Conservation (phyloP, 2,888 invertebrate species). For the Metellina segmentata region DNA sequence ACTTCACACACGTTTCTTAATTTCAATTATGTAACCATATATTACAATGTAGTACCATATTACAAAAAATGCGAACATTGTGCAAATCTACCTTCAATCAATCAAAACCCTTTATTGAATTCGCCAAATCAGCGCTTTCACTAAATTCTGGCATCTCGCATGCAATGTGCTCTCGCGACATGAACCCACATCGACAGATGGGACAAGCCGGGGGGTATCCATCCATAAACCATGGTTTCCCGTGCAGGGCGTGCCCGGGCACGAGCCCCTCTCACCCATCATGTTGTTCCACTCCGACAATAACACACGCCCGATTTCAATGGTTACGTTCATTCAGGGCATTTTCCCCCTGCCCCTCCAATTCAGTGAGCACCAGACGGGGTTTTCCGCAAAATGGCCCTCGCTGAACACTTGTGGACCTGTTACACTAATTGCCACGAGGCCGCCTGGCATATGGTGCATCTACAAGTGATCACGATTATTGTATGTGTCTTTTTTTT, state of each 20-base stretch:
- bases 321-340: conserved; percentile 42
- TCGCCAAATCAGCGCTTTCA: conserved; percentile 29
- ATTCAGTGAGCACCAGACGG: conserved; percentile 64
- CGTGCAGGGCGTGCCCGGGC: conserved; percentile 69
- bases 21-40: too few relatives aligned
- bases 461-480: conserved; percentile 22
- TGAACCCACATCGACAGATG: conserved; percentile 73
- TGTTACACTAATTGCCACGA: conserved; percentile 74
- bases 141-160: neutral
- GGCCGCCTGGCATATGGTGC: conserved; percentile 71
- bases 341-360: conserved; percentile 35
- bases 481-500: conserved; percentile 15
- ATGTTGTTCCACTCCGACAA: conserved; percentile 68
- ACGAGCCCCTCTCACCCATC: conserved; percentile 69
- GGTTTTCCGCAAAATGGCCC: conserved; percentile 71
- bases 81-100: too few relatives aligned
- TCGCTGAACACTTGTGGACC: conserved; percentile 64
- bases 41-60: too few relatives aligned
- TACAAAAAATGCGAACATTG: too few relatives aligned
- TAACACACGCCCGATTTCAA: conserved; percentile 74
- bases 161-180: conserved; percentile 33
- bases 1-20: too few relatives aligned
- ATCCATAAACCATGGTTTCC: conserved; percentile 66
- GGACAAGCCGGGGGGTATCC: conserved; percentile 70
- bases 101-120: neutral